Evolutionary conservation across 2,888 invertebrate species (phyloP), one percentile per base, ranked within the genome.

Genomic region (Gymnocheta viridis): DNA sequence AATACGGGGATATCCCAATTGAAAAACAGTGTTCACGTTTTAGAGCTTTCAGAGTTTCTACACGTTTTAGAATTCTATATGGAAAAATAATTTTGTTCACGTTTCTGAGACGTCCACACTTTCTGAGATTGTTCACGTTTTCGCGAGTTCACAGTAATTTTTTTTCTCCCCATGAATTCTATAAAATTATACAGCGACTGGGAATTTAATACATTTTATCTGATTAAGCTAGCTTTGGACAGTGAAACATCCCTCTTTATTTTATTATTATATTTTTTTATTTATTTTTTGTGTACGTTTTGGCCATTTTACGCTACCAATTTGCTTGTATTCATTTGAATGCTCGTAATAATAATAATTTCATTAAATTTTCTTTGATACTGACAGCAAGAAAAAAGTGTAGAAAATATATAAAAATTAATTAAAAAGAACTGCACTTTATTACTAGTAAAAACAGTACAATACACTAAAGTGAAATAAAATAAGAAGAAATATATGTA

Each of bases 391-490:
- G 56, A 2, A 41, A 56, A n/a, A 32, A 44, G 14, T 17, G 22
- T 41, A 35, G 9, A 62, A 41, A 73, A 70, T 54, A 69, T 74
- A 72, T 72, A 62, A 81, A 81, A 84, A 77, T 81, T 84, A 81
- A 84, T 84, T 77, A 84, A 81, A 82, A 74, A 47, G 60, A 77
- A 84, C 62, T 77, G 58, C 60, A 81, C 51, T 81, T 77, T 56
- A 72, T 77, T 66, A n/a, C n/a, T n/a, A n/a, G n/a, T n/a, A 73
- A 35, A 76, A 58, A 60, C 41, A 81, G 58, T 24, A 19, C 19
- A 54, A 35, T 32, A 38, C 62, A 29, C 22, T 56, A 47, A 29
- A 12, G 62, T 35, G 47, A 29, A 79, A 47, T 70, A n/a, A 41
- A 60, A 58, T 38, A 24, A 60, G 14, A 29, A 4, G 9, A 27